Conservation (phyloP, 2,113 vertebrate genomes). For the Anser brachyrhynchus region DNA sequence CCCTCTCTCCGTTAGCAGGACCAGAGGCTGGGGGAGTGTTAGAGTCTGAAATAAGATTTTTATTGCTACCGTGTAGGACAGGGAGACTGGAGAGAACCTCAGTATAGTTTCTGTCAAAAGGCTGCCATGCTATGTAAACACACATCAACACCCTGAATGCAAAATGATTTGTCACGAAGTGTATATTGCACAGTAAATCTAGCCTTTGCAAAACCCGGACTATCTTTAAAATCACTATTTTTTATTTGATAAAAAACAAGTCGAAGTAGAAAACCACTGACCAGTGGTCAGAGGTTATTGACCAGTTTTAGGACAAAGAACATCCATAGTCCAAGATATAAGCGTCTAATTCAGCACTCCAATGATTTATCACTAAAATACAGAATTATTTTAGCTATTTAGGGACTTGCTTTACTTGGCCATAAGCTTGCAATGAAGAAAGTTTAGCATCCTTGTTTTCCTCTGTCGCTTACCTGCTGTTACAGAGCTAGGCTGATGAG, state of each 20-base stretch:
- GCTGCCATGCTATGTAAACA: not conserved
- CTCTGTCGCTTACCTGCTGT: not conserved
- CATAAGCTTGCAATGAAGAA: not conserved
- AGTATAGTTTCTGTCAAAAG: not conserved
- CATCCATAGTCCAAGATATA: not conserved
- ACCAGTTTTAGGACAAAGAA: not conserved
- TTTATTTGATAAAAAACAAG: not conserved
- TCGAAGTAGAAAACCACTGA: not conserved
- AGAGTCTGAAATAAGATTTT: not conserved
- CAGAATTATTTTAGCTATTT: not conserved
- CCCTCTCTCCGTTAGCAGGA: not conserved
- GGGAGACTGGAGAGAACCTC: not conserved
- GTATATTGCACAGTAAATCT: not conserved
- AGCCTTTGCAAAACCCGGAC: not conserved
- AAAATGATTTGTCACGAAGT: not conserved
- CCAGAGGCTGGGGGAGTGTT: not conserved
- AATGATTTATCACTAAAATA: not conserved
- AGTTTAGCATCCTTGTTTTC: not conserved
- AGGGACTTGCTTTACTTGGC: not conserved
- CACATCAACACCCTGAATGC: not conserved
- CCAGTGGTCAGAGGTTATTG: not conserved
- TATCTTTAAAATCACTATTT: not conserved
- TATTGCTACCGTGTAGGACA: not conserved
- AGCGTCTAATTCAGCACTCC: not conserved
- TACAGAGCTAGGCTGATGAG: not conserved